Evolutionary conservation across 2,113 vertebrate genomes (phyloP).

Genomic region (Malurus cyaneus): DNA sequence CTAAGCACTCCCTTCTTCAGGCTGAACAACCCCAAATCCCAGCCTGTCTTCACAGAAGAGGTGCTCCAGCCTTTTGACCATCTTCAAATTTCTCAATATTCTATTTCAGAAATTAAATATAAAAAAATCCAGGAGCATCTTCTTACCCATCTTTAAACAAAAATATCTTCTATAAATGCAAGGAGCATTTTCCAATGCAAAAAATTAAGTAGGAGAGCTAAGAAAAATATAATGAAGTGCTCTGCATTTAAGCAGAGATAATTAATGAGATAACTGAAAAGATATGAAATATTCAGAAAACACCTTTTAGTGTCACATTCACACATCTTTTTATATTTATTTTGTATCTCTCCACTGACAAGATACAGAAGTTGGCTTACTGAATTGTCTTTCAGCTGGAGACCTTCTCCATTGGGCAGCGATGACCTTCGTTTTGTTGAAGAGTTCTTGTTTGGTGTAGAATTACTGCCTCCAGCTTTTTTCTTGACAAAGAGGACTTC

Average conservation of each 20-base stretch:
- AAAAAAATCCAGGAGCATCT: not conserved
- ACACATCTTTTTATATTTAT: not conserved
- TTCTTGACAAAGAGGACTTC: constrained; percentile 90
- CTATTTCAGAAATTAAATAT: not conserved
- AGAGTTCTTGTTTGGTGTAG: constrained; percentile 82
- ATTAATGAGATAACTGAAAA: not conserved
- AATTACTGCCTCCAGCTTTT: constrained; percentile 75
- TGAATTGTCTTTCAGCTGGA: constrained; percentile 80
- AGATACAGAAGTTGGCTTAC: constrained; percentile 70
- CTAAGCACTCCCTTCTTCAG: not conserved
- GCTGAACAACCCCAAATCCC: not conserved
- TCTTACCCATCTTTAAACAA: not conserved
- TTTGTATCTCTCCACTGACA: not conserved
- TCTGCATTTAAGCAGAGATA: not conserved
- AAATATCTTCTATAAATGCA: not conserved
- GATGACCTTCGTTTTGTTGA: constrained; percentile 86
- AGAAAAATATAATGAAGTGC: not conserved
- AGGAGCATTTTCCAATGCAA: not conserved
- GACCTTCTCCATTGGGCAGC: constrained; percentile 88
- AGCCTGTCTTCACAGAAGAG: not conserved
- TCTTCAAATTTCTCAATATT: not conserved
- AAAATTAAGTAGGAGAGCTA: not conserved
- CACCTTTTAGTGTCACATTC: not conserved
- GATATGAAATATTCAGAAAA: not conserved
- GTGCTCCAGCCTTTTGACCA: not conserved